Percentiles rank a stretch among this genome's conserved stretches.
Evolutionary conservation across 1,140 invertebrate genomes (phyloP).

Genomic region (Drosophila neocordata): DNA sequence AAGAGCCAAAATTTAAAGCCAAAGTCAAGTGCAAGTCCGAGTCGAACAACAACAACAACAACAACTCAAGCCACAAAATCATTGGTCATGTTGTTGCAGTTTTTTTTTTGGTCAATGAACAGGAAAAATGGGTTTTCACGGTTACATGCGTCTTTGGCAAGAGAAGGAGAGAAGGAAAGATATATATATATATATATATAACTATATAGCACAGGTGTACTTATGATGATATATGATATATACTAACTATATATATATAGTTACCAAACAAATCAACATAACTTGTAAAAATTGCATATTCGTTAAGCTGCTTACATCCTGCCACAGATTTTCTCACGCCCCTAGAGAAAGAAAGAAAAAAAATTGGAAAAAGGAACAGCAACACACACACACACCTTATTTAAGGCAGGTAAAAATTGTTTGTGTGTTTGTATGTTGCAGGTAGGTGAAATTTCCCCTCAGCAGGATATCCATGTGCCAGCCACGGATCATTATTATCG

Average conservation of each 20-base stretch:
- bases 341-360: background rate
- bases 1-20: background rate
- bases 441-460: background rate
- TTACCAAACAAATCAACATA: conserved; percentile 10
- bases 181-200: background rate
- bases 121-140: conserved; percentile 79
- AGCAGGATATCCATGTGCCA: conserved; percentile 13
- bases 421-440: background rate
- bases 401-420: conserved; percentile 8
- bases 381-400: background rate
- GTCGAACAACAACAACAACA: background rate
- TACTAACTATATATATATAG: conserved; percentile 10
- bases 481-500: conserved; percentile 15
- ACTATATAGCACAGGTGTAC: conserved; percentile 20
- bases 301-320: conserved; percentile 14
- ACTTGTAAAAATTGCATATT: conserved; percentile 7
- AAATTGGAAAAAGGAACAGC: background rate
- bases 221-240: conserved; percentile 18
- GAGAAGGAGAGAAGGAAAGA: background rate
- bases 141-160: conserved; percentile 69
- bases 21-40: conserved; percentile 1
- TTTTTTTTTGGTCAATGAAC: conserved; percentile 70
- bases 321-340: conserved; percentile 11
- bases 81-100: conserved; percentile 7
- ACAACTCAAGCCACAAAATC: background rate